Evolutionary conservation across 2,888 invertebrate genomes (phyloP), one percentile per base, ranked within the genome.

Genomic region (Eupsilia transversa): DNA sequence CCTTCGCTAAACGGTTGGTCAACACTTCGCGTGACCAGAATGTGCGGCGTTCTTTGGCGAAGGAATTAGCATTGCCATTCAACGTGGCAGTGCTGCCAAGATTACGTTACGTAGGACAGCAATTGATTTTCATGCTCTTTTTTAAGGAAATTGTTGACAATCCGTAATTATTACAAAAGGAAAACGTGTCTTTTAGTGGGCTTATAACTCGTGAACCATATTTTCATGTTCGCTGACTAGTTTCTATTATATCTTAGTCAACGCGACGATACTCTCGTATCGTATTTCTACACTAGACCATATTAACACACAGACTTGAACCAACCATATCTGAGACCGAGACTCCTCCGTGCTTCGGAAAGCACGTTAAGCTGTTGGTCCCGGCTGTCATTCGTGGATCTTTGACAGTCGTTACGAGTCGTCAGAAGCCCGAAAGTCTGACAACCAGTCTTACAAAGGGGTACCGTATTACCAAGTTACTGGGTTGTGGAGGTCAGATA

Each of bases 41-140:
- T 66, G 64, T 43, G 10, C 27, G 79, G 52, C 38, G 52, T 72
- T 57, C 61, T 79, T 63, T 72, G 57, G 65, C 30, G 27, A 83
- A 46, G 54, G 83, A 80, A 80, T 80, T 80, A 79, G 72, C 79
- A 83, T 83, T 60, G 79, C 79, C 72, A 80, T 83, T 83, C 57
- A 66, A 57, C 27, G 79, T 63, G 52, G 61, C 60, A 33, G 0
- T 3, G 64, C 54, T 64, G 77, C 77, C 68, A 77, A 77, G 77
- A 77, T 82, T 46, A 61, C 61, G 33, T 35, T 80, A 61, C 60
- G 38, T 79, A 33, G 30, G 54, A 49, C 54, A 49, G 54, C 74
- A 75, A 77, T 80, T 77, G 77, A 77, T 80, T 77, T 76, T 27
- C 23, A 61, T 80, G 74, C 17, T 54, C 23, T 9, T 54, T 73